phyloP scores from a whole-genome alignment of 2,888 invertebrate genomes.

The Plebejus anna region DNA sequence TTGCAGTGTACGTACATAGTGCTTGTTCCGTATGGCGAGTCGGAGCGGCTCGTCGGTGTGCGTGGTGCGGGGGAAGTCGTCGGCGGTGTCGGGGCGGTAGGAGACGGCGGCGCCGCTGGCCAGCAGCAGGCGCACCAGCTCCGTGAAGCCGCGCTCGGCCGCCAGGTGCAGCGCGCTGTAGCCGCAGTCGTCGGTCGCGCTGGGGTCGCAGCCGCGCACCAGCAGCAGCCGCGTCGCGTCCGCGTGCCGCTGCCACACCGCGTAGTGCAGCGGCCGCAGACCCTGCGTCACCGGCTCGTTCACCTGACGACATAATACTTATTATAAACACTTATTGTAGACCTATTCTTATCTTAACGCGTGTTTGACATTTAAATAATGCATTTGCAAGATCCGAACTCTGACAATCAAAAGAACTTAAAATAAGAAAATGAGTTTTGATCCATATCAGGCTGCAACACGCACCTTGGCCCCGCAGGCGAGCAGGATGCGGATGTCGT shows the following conservation, averaged over 20 bases:
- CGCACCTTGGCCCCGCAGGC: constrained; percentile 90
- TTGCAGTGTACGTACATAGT: constrained; percentile 73
- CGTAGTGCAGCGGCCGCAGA: constrained; percentile 93
- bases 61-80: constrained; percentile 86
- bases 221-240: constrained; percentile 90
- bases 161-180: constrained; percentile 94
- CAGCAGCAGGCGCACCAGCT: constrained; percentile 85
- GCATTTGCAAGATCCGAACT: no score
- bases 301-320: constrained; percentile 47
- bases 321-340: no score
- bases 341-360: no score
- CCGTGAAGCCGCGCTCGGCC: constrained; percentile 90
- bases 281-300: constrained; percentile 90
- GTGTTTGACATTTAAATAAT: no score
- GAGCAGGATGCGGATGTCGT: constrained; percentile 91
- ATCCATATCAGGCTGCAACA: neutral
- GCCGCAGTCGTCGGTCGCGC: constrained; percentile 92
- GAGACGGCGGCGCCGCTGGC: constrained; percentile 90
- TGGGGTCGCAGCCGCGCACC: constrained; percentile 89
- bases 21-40: constrained; percentile 91
- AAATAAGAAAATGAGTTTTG: no score
- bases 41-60: constrained; percentile 93
- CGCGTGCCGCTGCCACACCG: constrained; percentile 91
- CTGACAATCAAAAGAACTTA: no score
- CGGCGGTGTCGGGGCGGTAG: constrained; percentile 86